Percentiles rank a stretch among this genome's conserved stretches.
phyloP scores from a whole-genome alignment of 2,888 invertebrate species.

The Lampropteryx suffumata region DNA sequence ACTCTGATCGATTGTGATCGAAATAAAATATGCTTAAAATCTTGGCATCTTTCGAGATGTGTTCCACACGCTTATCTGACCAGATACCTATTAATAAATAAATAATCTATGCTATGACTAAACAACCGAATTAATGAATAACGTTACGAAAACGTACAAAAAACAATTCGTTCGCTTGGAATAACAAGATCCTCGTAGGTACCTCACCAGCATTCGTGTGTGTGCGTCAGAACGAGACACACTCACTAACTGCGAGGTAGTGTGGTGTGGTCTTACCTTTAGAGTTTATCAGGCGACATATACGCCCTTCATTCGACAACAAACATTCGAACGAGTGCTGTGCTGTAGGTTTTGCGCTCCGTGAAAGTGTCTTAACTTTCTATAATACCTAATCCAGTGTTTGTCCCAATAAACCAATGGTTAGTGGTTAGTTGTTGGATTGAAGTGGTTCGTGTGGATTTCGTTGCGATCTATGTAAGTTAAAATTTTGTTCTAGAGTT shows the following conservation, averaged over 20 bases:
- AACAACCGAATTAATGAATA: slow-evolving; percentile 3
- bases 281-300: slow-evolving; percentile 42
- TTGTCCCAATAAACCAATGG: slow-evolving; percentile 10
- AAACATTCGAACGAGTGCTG: slow-evolving; percentile 38
- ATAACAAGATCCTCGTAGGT: too few species aligned
- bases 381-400: slow-evolving; percentile 42
- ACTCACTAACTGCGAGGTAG: slow-evolving; percentile 1
- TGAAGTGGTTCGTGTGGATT: slow-evolving; percentile 22
- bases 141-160: too few species aligned
- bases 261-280: slow-evolving; percentile 34
- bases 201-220: slow-evolving; percentile 9
- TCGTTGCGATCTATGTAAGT: too few species aligned
- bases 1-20: too few species aligned
- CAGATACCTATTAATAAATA: too few species aligned
- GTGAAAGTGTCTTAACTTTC: slow-evolving; percentile 66
- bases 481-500: slow-evolving; percentile 4
- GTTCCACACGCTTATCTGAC: not conserved
- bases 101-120: too few species aligned
- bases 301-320: slow-evolving; percentile 46
- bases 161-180: not conserved
- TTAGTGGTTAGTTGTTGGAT: slow-evolving; percentile 9
- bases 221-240: slow-evolving; percentile 6
- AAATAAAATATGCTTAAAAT: too few species aligned
- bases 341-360: slow-evolving; percentile 28
- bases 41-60: too few species aligned